Conservation (phyloP, 1,140 invertebrate species). For the Harlomillsia oculata region DNA sequence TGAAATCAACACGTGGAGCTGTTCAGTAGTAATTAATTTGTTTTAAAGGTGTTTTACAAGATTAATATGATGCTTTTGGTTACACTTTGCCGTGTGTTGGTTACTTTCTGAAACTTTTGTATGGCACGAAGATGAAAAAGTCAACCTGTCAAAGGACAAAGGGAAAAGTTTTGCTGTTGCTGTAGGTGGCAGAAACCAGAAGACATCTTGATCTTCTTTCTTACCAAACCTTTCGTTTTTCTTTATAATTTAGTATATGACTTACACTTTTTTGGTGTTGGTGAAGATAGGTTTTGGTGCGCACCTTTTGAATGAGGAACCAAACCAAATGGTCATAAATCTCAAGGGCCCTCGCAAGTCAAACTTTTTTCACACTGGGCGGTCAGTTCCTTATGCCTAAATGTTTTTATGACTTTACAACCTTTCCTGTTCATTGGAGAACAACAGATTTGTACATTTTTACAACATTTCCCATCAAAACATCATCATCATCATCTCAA, state of each 20-base stretch:
- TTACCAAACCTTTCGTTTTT: no score
- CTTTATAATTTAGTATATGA: no score
- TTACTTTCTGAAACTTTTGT: no score
- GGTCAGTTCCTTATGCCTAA: slow-evolving; percentile 30
- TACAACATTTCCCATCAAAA: slow-evolving; percentile 37
- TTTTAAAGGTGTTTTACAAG: no score
- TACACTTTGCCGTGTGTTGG: no score
- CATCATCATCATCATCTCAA: slow-evolving; percentile 35
- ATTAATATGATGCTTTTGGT: no score
- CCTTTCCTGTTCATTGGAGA: slow-evolving; percentile 34
- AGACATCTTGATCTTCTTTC: no score
- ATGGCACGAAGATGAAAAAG: no score
- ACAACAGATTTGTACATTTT: slow-evolving; percentile 36
- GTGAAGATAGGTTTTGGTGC: not conserved
- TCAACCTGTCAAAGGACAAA: not conserved
- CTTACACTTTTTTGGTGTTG: no score
- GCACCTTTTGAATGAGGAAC: no score
- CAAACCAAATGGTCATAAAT: slow-evolving; percentile 18
- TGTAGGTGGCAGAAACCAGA: not conserved
- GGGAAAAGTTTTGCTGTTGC: not conserved
- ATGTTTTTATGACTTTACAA: slow-evolving; percentile 36
- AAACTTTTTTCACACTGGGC: slow-evolving; percentile 33
- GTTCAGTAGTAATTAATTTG: no score
- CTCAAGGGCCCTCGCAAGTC: slow-evolving; percentile 13
- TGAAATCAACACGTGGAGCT: slow-evolving; percentile 32